Evolutionary conservation across 2,113 vertebrate species (phyloP), one percentile per base, ranked within the genome.

Genomic region (Mirounga angustirostris): DNA sequence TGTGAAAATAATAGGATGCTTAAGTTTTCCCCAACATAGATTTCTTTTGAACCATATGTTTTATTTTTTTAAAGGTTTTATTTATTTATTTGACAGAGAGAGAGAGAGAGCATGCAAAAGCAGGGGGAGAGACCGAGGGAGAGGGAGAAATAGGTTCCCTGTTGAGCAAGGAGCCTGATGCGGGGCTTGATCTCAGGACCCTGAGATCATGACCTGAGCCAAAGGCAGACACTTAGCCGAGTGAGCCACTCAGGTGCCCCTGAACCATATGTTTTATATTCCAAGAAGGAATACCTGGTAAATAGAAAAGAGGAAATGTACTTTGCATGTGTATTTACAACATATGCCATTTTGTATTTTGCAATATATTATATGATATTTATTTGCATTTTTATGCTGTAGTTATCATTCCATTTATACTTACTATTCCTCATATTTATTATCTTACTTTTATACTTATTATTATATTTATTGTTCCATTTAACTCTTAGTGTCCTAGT

Each of bases 1-100:
- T 92, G 54, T 85, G 50, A 96, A 92, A 92, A 74, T 65, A 93
- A 87, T 30, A 58, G n/a, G 40, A 90, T 69, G 43, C 24, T 87
- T 80, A 81, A 30, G 13, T 82, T 93, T 94, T 50, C 28, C 81
- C 30, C 69, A n/a, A 61, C 16, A 21, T 16, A 52, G 40, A 40
- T 63, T 94, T 94, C 36, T 69, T 43, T 36, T 59, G 16, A 54
- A 56, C 87, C 54, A 1, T 71, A 28, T 92, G 2, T 59, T 83
- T 94, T 73, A 56, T 59, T 67, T 67, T 67, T 58, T 67, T 16
- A 7, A 16, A 67, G 30, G 33, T 33, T 67, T 33, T 67, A 30
- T 28, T 33, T 67, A 67, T 67, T 33, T 33, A 65, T 65, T 65
- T 65, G 61, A 65, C 28, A 65, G 11, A 61, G 24, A 26, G 61